phyloP scores from a whole-genome alignment of 2,113 vertebrate genomes.

The Chionomys nivalis region DNA sequence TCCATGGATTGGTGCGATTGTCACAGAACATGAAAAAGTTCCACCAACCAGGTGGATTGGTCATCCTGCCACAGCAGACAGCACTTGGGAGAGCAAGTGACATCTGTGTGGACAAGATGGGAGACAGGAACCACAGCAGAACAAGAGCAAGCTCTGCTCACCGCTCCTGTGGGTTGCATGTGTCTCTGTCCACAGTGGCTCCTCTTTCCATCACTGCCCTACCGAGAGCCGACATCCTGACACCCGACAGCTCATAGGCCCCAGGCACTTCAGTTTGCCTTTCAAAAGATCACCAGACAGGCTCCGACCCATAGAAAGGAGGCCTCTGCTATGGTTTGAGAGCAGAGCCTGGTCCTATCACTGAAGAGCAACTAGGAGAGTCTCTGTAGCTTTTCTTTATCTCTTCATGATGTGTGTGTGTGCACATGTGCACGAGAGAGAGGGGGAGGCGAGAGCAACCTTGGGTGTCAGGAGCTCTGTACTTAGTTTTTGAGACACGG shows the following conservation, averaged over 20 bases:
- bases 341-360: background rate
- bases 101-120: too few species aligned
- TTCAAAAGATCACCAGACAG: too few species aligned
- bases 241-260: background rate
- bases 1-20: background rate
- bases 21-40: background rate
- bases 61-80: background rate
- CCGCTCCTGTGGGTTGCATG: background rate
- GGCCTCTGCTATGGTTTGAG: too few species aligned
- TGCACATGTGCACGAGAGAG: background rate
- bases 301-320: background rate
- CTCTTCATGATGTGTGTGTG: background rate
- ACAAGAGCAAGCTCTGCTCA: fast-evolving
- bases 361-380: background rate
- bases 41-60: too few species aligned
- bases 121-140: fast-evolving
- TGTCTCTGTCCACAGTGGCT: background rate
- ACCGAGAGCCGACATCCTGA: background rate
- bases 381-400: background rate
- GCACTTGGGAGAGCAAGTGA: background rate
- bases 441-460: background rate
- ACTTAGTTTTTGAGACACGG: background rate
- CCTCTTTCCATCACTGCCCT: background rate
- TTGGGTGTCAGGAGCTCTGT: background rate
- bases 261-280: background rate